Percentiles rank a stretch among this genome's conserved stretches.
Conservation (phyloP, 2,888 invertebrate genomes). For the Mesochorus sp. region DNA sequence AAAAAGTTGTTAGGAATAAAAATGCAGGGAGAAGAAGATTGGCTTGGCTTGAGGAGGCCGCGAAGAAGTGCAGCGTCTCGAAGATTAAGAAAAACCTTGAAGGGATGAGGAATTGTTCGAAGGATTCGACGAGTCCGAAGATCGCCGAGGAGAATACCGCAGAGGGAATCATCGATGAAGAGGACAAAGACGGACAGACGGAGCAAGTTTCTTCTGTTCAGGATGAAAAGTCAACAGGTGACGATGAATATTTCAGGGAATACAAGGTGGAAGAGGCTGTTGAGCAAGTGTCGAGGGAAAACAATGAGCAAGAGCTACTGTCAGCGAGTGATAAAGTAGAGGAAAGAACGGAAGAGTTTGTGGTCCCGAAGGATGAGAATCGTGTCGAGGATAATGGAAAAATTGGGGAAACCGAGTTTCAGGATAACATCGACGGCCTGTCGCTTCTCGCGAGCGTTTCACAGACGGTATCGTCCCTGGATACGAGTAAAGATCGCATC, state of each 20-base stretch:
- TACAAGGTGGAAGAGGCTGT: too few relatives aligned
- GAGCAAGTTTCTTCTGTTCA: too few relatives aligned
- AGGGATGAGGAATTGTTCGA: too few relatives aligned
- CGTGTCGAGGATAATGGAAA: constrained; percentile 33
- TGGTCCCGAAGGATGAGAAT: constrained; percentile 22
- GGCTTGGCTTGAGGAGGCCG: constrained; percentile 73
- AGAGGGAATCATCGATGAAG: constrained; percentile 11
- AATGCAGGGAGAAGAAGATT: constrained; percentile 67
- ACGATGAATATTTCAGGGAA: too few relatives aligned
- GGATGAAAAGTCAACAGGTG: too few relatives aligned
- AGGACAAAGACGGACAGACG: too few relatives aligned
- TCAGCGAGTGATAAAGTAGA: too few relatives aligned
- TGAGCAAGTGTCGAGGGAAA: too few relatives aligned
- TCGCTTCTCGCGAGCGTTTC: constrained; percentile 78
- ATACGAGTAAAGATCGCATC: constrained; percentile 21
- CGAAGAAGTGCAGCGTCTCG: constrained; percentile 63
- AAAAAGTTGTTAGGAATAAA: constrained; percentile 71
- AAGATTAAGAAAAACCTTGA: constrained; percentile 36
- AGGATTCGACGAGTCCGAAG: constrained; percentile 42
- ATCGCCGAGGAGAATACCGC: constrained; percentile 25
- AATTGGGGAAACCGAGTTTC: constrained; percentile 67
- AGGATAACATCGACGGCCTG: constrained; percentile 77
- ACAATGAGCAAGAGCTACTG: too few relatives aligned
- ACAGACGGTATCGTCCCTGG: constrained; percentile 71
- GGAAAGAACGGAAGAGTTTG: too few relatives aligned